Evolutionary conservation across 2,113 vertebrate genomes (phyloP).

Genomic region (Siniperca knerii): DNA sequence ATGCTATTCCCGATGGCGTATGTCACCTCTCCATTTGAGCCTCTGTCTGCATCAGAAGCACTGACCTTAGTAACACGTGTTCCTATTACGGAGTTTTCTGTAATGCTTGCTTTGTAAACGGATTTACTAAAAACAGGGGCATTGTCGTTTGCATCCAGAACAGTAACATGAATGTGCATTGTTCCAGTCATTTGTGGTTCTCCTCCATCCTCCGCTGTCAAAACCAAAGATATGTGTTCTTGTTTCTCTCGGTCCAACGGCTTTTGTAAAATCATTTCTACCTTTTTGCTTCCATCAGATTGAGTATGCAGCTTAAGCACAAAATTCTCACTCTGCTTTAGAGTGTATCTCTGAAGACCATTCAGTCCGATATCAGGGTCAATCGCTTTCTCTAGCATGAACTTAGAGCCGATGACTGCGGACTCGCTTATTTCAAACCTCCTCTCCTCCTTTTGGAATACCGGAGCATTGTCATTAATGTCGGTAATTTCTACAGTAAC

Average conservation of each 20-base stretch:
- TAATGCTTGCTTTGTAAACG: constrained; percentile 77
- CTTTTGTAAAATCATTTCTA: constrained; percentile 72
- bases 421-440: constrained; percentile 73
- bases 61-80: constrained; percentile 67
- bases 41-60: constrained; percentile 81
- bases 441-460: constrained; percentile 59
- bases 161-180: constrained; percentile 57
- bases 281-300: constrained; percentile 63
- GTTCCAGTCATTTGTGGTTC: constrained; percentile 62
- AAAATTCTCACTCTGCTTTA: constrained; percentile 78
- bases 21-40: constrained; percentile 70
- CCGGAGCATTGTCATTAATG: constrained; percentile 80
- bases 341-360: constrained; percentile 80
- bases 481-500: constrained; percentile 81
- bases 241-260: constrained; percentile 69
- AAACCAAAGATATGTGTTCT: constrained; percentile 45
- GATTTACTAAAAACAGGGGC: constrained; percentile 74
- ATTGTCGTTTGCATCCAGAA: constrained; percentile 76
- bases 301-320: constrained; percentile 64
- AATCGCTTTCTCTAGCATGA: constrained; percentile 83
- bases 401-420: constrained; percentile 59
- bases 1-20: constrained; percentile 74
- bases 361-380: constrained; percentile 85
- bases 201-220: constrained; percentile 72
- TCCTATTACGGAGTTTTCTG: constrained; percentile 69